Evolutionary conservation across 2,888 invertebrate genomes (phyloP).

Genomic region (Cartodere bifasciata): DNA sequence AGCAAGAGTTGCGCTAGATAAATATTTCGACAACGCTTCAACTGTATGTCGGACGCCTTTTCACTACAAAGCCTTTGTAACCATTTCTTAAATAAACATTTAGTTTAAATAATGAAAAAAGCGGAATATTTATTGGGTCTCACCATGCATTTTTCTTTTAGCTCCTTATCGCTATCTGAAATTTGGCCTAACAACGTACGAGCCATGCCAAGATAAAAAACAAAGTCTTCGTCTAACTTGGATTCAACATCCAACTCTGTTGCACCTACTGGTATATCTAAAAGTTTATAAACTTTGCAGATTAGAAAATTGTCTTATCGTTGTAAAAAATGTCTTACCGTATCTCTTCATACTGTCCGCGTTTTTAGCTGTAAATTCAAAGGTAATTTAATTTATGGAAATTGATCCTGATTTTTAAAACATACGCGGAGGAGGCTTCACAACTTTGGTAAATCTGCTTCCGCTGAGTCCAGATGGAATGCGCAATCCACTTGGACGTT

Average conservation of each 20-base stretch:
- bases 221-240: slow-evolving; percentile 35
- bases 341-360: too few relatives aligned
- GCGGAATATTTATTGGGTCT: background rate
- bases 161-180: slow-evolving; percentile 18
- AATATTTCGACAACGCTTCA: slow-evolving; percentile 35
- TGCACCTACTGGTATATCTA: too few relatives aligned
- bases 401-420: too few relatives aligned
- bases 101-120: slow-evolving; percentile 1
- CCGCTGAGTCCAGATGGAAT: too few relatives aligned
- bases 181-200: slow-evolving; percentile 22
- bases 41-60: slow-evolving; percentile 25
- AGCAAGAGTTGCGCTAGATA: slow-evolving; percentile 35
- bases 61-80: slow-evolving; percentile 33
- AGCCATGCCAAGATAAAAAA: slow-evolving; percentile 34
- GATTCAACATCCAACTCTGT: slow-evolving; percentile 30
- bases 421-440: too few relatives aligned
- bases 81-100: slow-evolving; percentile 27
- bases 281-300: too few relatives aligned
- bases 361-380: too few relatives aligned
- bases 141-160: slow-evolving; percentile 22
- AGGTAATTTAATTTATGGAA: too few relatives aligned
- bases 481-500: too few relatives aligned
- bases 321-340: too few relatives aligned
- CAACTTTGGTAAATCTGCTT: too few relatives aligned
- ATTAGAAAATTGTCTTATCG: too few relatives aligned